These are phyloP conservation scores for Perdita meconis DNA, from an alignment of 2,888 invertebrate genomes.

Conservation along the genomic window DNA sequence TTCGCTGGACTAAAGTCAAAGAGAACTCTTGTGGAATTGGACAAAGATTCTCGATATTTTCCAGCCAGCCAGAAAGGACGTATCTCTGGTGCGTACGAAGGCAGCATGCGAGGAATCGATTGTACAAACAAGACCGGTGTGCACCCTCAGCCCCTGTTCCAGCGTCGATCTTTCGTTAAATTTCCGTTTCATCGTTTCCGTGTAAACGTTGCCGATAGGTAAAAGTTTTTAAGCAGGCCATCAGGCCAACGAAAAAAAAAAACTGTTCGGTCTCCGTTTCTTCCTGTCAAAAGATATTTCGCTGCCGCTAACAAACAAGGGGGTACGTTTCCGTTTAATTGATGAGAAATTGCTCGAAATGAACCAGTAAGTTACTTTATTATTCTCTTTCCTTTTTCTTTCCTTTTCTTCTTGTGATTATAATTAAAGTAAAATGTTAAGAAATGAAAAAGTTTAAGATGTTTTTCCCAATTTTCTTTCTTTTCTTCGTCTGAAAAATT, in stretches of 20 bases:
- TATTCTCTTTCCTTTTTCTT: neutral
- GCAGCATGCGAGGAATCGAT: constrained; percentile 75
- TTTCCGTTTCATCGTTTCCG: constrained; percentile 69
- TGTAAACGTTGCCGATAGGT: constrained; percentile 57
- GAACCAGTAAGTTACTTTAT: neutral
- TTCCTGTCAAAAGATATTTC: neutral
- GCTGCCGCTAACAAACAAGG: neutral
- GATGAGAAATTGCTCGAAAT: constrained; percentile 12
- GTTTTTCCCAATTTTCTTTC: neutral
- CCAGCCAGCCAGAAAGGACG: constrained; percentile 44
- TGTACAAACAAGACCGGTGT: constrained; percentile 74
- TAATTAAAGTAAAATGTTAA: neutral
- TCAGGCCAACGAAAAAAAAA: constrained; percentile 53
- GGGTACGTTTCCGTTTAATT: constrained; percentile 34
- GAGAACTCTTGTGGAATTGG: constrained; percentile 27
- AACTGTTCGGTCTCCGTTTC: constrained; percentile 17
- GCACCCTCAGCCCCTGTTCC: constrained; percentile 48
- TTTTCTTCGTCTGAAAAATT: neutral
- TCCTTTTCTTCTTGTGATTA: neutral
- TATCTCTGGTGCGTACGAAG: constrained; percentile 64
- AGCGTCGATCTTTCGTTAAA: constrained; percentile 68
- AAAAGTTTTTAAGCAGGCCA: constrained; percentile 63
- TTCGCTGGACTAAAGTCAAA: no score
- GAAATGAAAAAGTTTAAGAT: neutral
- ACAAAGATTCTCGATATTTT: constrained; percentile 58